A percentile compares a stretch with the other conserved stretches of the same genome.
Conservation (phyloP, 2,113 vertebrate genomes). For the Hippocampus comes region DNA sequence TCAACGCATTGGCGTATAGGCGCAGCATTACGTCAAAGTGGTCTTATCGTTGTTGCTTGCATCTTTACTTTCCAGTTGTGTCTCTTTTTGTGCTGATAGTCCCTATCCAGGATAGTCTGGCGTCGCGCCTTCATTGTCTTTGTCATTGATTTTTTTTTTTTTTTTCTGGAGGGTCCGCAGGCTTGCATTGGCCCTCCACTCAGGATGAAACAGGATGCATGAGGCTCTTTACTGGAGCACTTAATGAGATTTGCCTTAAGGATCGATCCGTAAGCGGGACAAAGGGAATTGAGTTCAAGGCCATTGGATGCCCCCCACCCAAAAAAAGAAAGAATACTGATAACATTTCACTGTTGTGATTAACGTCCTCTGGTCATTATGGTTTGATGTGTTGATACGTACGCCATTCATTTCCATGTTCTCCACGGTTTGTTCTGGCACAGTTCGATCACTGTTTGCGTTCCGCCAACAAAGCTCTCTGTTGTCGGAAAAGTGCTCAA, state of each 20-base stretch:
- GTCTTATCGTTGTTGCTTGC: neutral
- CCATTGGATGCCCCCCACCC: conserved; percentile 8
- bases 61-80: conserved; percentile 41
- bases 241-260: conserved; percentile 59
- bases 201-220: conserved; percentile 40
- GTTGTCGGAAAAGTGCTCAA: conserved; percentile 36
- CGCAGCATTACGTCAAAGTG: neutral
- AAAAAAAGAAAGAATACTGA: conserved; percentile 19
- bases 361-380: neutral
- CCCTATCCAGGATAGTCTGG: conserved; percentile 39
- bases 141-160: conserved; percentile 35
- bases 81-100: conserved; percentile 49
- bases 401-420: neutral
- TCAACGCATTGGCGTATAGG: no score
- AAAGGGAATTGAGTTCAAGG: conserved; percentile 34
- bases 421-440: neutral
- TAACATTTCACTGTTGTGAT: neutral
- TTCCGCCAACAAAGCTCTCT: conserved; percentile 36
- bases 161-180: conserved; percentile 34
- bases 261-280: conserved; percentile 48
- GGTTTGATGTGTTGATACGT: neutral
- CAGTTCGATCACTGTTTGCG: conserved; percentile 9
- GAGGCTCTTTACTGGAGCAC: conserved; percentile 45
- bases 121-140: conserved; percentile 48
- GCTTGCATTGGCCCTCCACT: conserved; percentile 33